Conservation (phyloP, 2,888 invertebrate genomes). For the Acanthacorydalis orientalis region DNA sequence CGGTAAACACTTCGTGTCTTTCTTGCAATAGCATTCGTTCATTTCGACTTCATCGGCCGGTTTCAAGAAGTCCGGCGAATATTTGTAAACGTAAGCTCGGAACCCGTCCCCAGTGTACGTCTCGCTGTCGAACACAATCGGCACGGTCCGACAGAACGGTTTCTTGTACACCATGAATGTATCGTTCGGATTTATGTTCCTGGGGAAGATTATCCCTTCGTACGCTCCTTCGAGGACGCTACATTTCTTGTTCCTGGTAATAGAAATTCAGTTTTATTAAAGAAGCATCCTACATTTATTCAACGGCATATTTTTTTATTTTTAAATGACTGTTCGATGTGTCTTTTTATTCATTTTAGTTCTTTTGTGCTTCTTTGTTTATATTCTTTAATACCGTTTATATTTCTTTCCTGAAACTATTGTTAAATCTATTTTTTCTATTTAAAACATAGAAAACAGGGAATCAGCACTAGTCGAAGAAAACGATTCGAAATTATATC, state of each 20-base stretch:
- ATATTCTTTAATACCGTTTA: too few species aligned
- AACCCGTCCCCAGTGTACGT: constrained; percentile 30
- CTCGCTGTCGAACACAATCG: constrained; percentile 27
- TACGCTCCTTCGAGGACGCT: constrained; percentile 48
- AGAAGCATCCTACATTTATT: too few species aligned
- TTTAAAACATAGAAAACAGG: too few species aligned
- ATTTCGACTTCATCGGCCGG: constrained; percentile 33
- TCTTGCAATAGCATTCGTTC: constrained; percentile 44
- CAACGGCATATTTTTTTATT: too few species aligned
- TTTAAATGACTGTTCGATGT: too few species aligned
- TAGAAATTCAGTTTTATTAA: too few species aligned
- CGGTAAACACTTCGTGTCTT: constrained; percentile 60
- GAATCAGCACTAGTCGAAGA: too few species aligned
- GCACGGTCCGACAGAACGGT: constrained; percentile 58
- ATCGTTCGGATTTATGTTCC: constrained; percentile 32
- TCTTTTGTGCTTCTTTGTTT: too few species aligned
- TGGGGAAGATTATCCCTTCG: constrained; percentile 57
- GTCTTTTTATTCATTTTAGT: too few species aligned
- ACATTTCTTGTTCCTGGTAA: constrained; percentile 37
- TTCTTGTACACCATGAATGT: constrained; percentile 49
- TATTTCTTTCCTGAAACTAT: too few species aligned
- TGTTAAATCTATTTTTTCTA: too few species aligned
- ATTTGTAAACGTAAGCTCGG: constrained; percentile 38
- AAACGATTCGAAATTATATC: too few species aligned
- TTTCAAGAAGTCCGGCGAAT: constrained; percentile 42